These are phyloP conservation scores for Epizoanthus scotinus DNA, from an alignment of 92 coral and sea anemone genomes.

Conservation along the genomic window DNA sequence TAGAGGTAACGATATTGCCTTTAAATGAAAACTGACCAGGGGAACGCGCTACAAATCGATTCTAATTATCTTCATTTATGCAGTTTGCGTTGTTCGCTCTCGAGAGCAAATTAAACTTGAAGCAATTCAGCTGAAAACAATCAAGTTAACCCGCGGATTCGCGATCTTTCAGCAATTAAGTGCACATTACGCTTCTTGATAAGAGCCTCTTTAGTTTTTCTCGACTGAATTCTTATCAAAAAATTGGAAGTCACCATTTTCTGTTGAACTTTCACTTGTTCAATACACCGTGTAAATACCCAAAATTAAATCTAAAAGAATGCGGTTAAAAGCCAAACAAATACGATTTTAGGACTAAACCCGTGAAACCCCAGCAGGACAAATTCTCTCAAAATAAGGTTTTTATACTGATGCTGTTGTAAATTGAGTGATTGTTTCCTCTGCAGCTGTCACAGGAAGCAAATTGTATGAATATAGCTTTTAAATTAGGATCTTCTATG, in stretches of 20 bases:
- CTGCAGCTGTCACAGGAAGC: constrained; percentile 27
- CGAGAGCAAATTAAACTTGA: constrained; percentile 1
- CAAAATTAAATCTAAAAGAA: constrained; percentile 21
- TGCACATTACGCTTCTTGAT: constrained; percentile 5
- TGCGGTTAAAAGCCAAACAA: constrained; percentile 8
- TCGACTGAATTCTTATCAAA: not conserved
- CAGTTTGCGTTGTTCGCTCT: not conserved
- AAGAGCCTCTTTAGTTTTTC: not conserved
- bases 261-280: not conserved
- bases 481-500: constrained; percentile 13
- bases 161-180: constrained; percentile 13
- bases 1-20: not conserved
- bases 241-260: not conserved
- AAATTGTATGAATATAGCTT: not conserved
- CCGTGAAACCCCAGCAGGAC: not conserved
- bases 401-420: constrained; percentile 4
- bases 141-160: not conserved
- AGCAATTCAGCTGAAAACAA: constrained; percentile 20
- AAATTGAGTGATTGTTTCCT: not conserved
- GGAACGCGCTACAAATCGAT: not conserved
- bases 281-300: not conserved
- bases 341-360: not conserved
- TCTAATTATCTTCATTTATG: constrained; percentile 3
- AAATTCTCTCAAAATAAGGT: not conserved
- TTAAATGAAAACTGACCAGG: not conserved